Evolutionary conservation across 2,888 invertebrate genomes (phyloP), one percentile per base, ranked within the genome.

Genomic region (Eristalinus sepulchralis): DNA sequence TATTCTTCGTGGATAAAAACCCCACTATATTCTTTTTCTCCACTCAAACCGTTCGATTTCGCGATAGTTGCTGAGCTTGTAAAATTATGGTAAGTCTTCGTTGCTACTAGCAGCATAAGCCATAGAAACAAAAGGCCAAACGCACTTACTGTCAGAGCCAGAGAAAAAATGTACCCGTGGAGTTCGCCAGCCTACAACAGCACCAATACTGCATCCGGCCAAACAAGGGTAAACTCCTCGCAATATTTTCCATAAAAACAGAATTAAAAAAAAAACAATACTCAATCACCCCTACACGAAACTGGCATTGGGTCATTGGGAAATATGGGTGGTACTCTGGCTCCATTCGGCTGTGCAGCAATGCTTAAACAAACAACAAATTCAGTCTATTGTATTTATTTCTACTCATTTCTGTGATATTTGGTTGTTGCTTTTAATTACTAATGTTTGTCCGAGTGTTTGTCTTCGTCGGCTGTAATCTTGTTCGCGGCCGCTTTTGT

Each of bases 151-250:
- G 36, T 59, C 64, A 20, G 31, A 57, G 33, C 67, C n/a, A 67
- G 67, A 76, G 64, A 67, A 80, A 76, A 68, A 71, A 92, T 92
- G 92, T 92, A 92, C 89, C 92, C 92, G 88, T 92, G 92, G 92
- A 92, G 90, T 88, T 92, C 92, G 63, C 90, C 92, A 89, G 89
- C 91, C 83, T 92, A 91, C 89, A 90, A 90, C 86, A 88, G 64
- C 83, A 64, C 71, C 71, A 78, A 79, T 83, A 66, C 80, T 75
- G 70, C 76, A 79, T 60, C 66, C 71, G 84, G 62, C 86, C 83
- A 79, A 72, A 70, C 82, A 82, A 83, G 84, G 77, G 75, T 81
- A 88, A 78, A 64, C 85, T 39, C 20, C 62, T 73, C 78, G 71
- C 33, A 79, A 71, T 83, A 68, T 76, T 68, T 84, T 67, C 34